Base-by-base conservation (phyloP, 2,113 vertebrate genomes). In the Dendropsophus ebraccatus region DNA sequence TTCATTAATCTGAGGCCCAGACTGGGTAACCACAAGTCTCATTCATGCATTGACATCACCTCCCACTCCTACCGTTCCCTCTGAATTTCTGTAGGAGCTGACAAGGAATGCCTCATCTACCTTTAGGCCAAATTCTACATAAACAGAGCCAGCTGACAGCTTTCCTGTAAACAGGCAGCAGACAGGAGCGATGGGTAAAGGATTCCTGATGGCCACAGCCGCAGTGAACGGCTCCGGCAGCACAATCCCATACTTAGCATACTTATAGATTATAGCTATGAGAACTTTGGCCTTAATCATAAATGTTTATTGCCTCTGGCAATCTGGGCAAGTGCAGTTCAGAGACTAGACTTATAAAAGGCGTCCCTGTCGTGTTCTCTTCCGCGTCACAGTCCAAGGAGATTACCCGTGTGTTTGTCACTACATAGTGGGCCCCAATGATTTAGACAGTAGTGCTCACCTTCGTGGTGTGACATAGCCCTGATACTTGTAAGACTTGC, bases 181-280 rank as follows among this genome's bases (percentile, higher is more conserved):
- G 78, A 67, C 1, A 11, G n/a, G 50, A 49, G n/a, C 56, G 62
- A 54, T 58, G 56, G 45, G 30, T 73, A 49, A 80, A 73, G 65
- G 73, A 81, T 86, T 86, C 37, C 50, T 73, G 17, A 25, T 30
- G n/a, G 7, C 50, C 37, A 76, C 62, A 32, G 25, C 62, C 50
- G 47, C 30, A 23, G 32, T 28, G 25, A 28, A 83, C 56, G 41
- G 74, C 32, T 74, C 30, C 30, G 17, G 30, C 23, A 19, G 23
- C 32, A 60, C 70, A 74, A 52, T 73, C 76, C 76, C 65, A 86
- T 86, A 73, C 77, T 86, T 81, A 58, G 65, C 76, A 69, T 86
- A 78, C 76, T 56, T 72, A 72, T 56, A 75, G 75, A 85, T 85
- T 85, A 79, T 30, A 37, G 60, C 49, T 10, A 19, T n/a, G 23